phyloP scores from a whole-genome alignment of 2,888 invertebrate genomes.

The Drosophila melanocephala region DNA sequence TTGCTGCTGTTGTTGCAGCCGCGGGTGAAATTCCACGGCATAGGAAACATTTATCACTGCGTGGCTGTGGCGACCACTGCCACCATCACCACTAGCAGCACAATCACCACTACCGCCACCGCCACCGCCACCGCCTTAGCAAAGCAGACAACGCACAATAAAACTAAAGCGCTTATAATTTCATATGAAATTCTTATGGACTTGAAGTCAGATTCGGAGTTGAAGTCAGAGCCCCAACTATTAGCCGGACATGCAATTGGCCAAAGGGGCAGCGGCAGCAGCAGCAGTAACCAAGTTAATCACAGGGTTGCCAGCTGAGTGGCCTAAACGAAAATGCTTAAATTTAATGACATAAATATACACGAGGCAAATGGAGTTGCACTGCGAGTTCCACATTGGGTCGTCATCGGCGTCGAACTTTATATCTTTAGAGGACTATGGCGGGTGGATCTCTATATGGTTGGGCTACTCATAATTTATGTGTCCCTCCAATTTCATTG shows the following conservation, averaged over 20 bases:
- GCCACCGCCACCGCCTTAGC: slow-evolving; percentile 53
- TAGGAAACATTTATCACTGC: slow-evolving; percentile 85
- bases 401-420: slow-evolving; percentile 23
- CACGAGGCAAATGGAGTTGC: slow-evolving; percentile 61
- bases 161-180: slow-evolving; percentile 84
- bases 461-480: slow-evolving; percentile 35
- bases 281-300: slow-evolving; percentile 72
- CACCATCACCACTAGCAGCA: slow-evolving; percentile 35
- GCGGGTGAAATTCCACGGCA: slow-evolving; percentile 79
- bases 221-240: slow-evolving; percentile 60
- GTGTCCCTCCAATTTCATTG: slow-evolving; percentile 48
- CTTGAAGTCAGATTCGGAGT: slow-evolving; percentile 31
- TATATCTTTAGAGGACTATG: slow-evolving; percentile 28
- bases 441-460: slow-evolving; percentile 58
- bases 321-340: slow-evolving; percentile 85
- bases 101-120: slow-evolving; percentile 38
- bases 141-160: slow-evolving; percentile 73
- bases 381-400: slow-evolving; percentile 13
- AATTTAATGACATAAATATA: slow-evolving; percentile 85
- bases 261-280: slow-evolving; percentile 50
- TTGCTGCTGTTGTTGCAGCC: slow-evolving; percentile 56
- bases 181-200: slow-evolving; percentile 80
- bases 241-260: slow-evolving; percentile 77
- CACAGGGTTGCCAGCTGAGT: slow-evolving; percentile 82
- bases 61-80: slow-evolving; percentile 47